Evolutionary conservation across 1,140 invertebrate species (phyloP).

Genomic region (Maconellicoccus hirsutus): DNA sequence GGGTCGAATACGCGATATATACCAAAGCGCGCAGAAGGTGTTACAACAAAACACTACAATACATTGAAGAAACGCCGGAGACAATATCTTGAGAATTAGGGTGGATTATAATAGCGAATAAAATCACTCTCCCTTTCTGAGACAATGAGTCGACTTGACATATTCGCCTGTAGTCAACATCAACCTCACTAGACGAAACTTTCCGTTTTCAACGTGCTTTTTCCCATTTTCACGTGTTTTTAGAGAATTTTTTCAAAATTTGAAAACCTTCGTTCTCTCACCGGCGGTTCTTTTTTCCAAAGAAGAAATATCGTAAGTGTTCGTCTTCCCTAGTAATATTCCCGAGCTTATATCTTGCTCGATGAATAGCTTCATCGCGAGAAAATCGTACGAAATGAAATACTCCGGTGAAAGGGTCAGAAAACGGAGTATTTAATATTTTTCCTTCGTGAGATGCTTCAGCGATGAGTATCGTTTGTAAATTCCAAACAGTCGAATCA

Average conservation of each 20-base stretch:
- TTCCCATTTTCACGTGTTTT: not conserved
- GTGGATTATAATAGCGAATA: not conserved
- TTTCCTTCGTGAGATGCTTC: too few species aligned
- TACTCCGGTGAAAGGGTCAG: too few species aligned
- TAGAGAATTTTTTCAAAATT: too few species aligned
- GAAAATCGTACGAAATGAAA: too few species aligned
- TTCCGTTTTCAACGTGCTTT: not conserved
- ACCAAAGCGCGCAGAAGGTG: not conserved
- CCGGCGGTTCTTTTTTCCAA: not conserved
- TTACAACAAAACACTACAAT: not conserved
- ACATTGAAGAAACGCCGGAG: not conserved
- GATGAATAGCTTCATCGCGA: too few species aligned
- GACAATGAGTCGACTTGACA: not conserved
- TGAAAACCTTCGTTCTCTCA: not conserved
- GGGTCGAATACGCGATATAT: not conserved
- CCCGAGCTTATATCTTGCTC: too few species aligned
- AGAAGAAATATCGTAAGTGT: too few species aligned
- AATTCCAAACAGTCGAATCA: too few species aligned
- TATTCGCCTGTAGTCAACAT: not conserved
- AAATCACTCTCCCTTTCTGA: not conserved
- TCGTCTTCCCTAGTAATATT: too few species aligned
- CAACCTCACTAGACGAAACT: not conserved
- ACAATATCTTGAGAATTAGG: constrained; percentile 9
- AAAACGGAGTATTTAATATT: too few species aligned
- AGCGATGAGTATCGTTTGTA: too few species aligned